phyloP scores from a whole-genome alignment of 2,888 invertebrate species.

The Patella pellucida region DNA sequence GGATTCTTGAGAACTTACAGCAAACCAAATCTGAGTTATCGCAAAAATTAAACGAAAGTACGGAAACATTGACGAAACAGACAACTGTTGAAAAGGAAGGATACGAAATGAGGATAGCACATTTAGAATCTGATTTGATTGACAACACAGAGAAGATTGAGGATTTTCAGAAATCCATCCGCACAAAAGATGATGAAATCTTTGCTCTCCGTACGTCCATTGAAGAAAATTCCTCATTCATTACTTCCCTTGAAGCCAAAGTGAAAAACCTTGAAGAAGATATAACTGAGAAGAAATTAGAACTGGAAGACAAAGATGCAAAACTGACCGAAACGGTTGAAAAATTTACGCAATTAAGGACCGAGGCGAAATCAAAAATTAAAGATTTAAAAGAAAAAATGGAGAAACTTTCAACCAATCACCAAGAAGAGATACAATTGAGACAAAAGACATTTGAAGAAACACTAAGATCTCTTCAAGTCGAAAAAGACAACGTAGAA shows the following conservation, averaged over 20 bases:
- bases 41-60: constrained; percentile 40
- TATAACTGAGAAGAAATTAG: constrained; percentile 41
- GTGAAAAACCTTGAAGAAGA: constrained; percentile 40
- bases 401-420: constrained; percentile 36
- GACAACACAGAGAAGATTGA: constrained; percentile 36
- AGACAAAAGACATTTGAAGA: constrained; percentile 32
- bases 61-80: constrained; percentile 37
- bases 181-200: constrained; percentile 46
- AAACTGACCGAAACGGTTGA: constrained; percentile 34
- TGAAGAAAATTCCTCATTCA: constrained; percentile 34
- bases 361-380: constrained; percentile 51
- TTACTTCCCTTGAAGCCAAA: constrained; percentile 34
- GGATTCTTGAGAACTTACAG: constrained; percentile 38
- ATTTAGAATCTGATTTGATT: constrained; percentile 31
- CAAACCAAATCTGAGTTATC: constrained; percentile 43
- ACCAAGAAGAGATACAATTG: constrained; percentile 26
- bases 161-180: constrained; percentile 28
- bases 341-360: constrained; percentile 47
- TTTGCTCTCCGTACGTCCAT: constrained; percentile 40
- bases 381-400: constrained; percentile 49
- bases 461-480: constrained; percentile 19
- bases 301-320: constrained; percentile 33
- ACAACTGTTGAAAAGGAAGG: constrained; percentile 37
- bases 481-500: constrained; percentile 29
- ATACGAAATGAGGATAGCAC: constrained; percentile 32